Base-by-base conservation (phyloP, 2,888 invertebrate species). In the Phyto melanocephala region DNA sequence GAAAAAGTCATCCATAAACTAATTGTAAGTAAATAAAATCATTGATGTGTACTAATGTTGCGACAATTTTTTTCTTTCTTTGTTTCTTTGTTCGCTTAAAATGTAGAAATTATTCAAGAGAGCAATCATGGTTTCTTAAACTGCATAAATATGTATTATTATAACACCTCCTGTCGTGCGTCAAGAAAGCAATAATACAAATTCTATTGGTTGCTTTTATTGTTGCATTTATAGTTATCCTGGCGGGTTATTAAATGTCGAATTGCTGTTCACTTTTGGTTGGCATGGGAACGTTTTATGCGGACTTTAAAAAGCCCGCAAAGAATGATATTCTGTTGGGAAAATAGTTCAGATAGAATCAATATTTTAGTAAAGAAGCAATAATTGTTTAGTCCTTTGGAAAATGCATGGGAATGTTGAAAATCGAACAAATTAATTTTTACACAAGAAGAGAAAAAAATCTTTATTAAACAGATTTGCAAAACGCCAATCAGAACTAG, bases 161-260 rank as follows among this genome's bases (percentile, higher is more conserved):
- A 70, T 77, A 54, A 77, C 77, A 74, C 79, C 79, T 80, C 79
- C 79, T 74, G 79, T 45, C 17, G 79, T 40, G 58, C 52, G 28
- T 6, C 10, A 37, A 24, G 45, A 28, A 68, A 54, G 33, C 20
- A 50, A 50, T 65, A 28, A 67, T 40, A 37, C 20, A 35, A 15
- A 28, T 42, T 45, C 35, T 58, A 58, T 79, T 72, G 50, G 45
- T 71, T 72, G 52, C 33, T 52, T 79, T 79, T 63, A 79, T 79
- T 79, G 78, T 79, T 58, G 78, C 79, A 60, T 40, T 79, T 79
- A 56, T 63, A 58, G 33, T 72, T 65, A 65, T 78, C 56, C 72
- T 67, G 72, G 22, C 65, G 79, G 20, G 79, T 22, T 52, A 13
- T 24, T 67, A 63, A 45, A 28, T 28, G 6, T 28, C 28, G 33